Base-by-base conservation (phyloP, 2,113 vertebrate genomes). In the Bolborhynchus lineola region DNA sequence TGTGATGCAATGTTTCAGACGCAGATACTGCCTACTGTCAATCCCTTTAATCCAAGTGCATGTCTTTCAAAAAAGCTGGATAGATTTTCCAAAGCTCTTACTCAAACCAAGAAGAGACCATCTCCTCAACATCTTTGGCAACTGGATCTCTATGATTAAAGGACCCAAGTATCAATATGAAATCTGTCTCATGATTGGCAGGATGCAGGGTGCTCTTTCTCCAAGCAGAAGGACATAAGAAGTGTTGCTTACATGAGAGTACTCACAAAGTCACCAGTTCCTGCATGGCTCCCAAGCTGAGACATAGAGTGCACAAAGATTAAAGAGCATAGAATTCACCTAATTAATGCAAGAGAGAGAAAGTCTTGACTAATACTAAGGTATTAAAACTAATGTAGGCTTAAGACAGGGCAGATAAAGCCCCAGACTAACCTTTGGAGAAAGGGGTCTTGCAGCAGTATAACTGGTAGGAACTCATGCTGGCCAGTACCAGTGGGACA, bases 91-190 rank as follows among this genome's bases (percentile, higher is more conserved):
- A 8, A 25, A 57, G 16, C 31, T 76, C 44, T 74, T 44, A 39
- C 44, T 69, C 55, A 83, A 75, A 83, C 7, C 20, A 60, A 49
- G 63, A 74, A 35, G 6, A 70, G 7, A 17, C 53, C 16, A 44
- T 4, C 17, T 60, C n/a, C 21, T 44, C 49, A 64, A 6, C 11
- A n/a, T 11, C 44, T 59, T 9, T 35, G 78, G 41, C 67, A 60
- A 59, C 20, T 13, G 24, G 68, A 53, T n/a, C 31, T n/a, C 44
- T 55, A 17, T 5, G 28, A 71, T 10, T 35, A 52, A 75, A 18
- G 35, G 41, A 49, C 29, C 7, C 1, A 2, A 62, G 17, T 44
- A 55, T 16, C 0, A 1, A 62, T 46, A 11, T 6, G 3, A 33
- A 74, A 47, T 31, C 26, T 29, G 24, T 10, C 62, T 70, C 39